Conservation (phyloP, 2,113 vertebrate species). For the Megaceryle maxima region DNA sequence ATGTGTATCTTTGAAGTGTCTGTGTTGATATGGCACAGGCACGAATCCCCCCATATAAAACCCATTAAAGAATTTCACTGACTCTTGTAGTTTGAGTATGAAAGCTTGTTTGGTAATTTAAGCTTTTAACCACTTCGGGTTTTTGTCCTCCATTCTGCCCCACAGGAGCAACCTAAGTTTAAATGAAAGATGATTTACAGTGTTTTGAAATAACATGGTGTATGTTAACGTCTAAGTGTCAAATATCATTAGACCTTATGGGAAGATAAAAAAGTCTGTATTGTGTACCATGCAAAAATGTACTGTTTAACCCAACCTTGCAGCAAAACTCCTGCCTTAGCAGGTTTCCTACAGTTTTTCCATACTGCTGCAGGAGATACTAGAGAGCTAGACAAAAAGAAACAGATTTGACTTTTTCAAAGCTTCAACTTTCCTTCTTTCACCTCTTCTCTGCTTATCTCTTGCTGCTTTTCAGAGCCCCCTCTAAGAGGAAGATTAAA, state of each 20-base stretch:
- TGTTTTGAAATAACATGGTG: not conserved
- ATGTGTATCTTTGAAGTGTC: not conserved
- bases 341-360: not conserved
- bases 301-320: not conserved
- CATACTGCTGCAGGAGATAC: not conserved
- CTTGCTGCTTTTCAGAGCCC: not conserved
- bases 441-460: not conserved
- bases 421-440: not conserved
- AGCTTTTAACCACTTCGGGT: not conserved
- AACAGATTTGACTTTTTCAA: not conserved
- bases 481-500: conserved; percentile 10
- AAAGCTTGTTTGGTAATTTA: not conserved
- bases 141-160: not conserved
- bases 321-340: not conserved
- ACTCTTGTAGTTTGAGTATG: not conserved
- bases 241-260: not conserved
- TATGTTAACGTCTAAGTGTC: not conserved
- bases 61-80: not conserved
- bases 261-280: not conserved
- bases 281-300: not conserved
- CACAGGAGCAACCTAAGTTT: not conserved
- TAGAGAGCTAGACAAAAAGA: not conserved
- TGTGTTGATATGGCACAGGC: not conserved
- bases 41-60: not conserved
- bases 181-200: not conserved